Conservation (phyloP, 2,888 invertebrate species). For the Oasisia sp. region DNA sequence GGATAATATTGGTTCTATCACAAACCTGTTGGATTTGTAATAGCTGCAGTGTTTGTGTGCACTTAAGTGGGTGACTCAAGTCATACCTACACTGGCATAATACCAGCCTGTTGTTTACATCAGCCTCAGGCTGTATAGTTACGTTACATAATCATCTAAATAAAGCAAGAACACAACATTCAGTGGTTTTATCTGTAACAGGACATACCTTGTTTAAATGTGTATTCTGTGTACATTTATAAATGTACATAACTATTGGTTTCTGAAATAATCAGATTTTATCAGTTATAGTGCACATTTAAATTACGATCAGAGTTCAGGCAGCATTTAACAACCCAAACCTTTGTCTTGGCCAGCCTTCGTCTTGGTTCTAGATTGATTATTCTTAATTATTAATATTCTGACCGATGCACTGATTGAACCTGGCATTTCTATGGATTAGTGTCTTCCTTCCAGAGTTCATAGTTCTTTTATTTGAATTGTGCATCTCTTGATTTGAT, state of each 20-base stretch:
- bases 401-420: neutral
- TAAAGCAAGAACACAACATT: neutral
- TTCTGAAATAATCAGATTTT: too few relatives aligned
- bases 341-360: too few relatives aligned
- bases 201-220: too few relatives aligned
- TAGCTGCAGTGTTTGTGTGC: too few relatives aligned
- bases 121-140: neutral
- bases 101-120: neutral
- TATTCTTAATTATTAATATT: constrained; percentile 17
- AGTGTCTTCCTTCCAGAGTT: neutral
- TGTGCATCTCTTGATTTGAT: neutral
- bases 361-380: too few relatives aligned
- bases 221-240: too few relatives aligned
- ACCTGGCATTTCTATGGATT: neutral
- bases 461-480: neutral
- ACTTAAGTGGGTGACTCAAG: neutral
- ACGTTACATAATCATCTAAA: neutral
- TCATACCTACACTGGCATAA: neutral
- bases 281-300: too few relatives aligned
- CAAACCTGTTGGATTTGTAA: too few relatives aligned
- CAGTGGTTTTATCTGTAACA: neutral
- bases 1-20: too few relatives aligned
- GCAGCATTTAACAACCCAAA: too few relatives aligned
- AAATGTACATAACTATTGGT: too few relatives aligned
- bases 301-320: too few relatives aligned